Base-by-base conservation (phyloP, 1,140 invertebrate genomes). In the Hermetia illucens region DNA sequence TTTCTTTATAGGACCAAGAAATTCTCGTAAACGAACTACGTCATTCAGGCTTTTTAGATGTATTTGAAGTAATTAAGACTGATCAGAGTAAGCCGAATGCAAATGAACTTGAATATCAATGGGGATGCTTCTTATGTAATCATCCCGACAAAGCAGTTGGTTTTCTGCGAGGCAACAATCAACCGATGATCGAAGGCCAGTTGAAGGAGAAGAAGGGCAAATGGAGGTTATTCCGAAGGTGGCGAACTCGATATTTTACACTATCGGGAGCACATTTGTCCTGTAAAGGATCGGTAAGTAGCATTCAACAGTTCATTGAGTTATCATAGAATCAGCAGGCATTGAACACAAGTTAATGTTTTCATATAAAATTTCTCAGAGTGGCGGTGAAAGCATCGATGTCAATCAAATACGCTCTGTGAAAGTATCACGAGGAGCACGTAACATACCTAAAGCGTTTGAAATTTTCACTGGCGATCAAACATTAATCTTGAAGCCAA, bases 391-490 rank as follows among this genome's bases (percentile, higher is more conserved):
- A 54, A 75, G 73, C 47, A 85, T 89, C 44, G 83, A 88, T 54
- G 78, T 95, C 1, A 83, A 89, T 58, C 84, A 91, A 63, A 92
- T 95, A 39, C 74, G 87, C 21, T 90, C 83, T 44, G 88, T 95
- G 1, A 87, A 91, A 58, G 89, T 92, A 6, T 81, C 78, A 1
- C 67, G 83, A 38, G 79, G 80, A 15, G 82, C 79, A 32, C 72
- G 85, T 36, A 88, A 88, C 53, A 90, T 94, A 52, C 88, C 90
- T 8, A 90, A 88, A 63, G 88, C 89, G 2, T 94, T 95, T 66
- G 90, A 95, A 69, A 93, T 95, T 43, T 94, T 94, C 62, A 93
- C 90, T 1, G 82, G 82, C 33, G 86, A 93, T 55, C 83, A 88
- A 55, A 86, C 83, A 6, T 75, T 89, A 48, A 85, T 92, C 49